Evolutionary conservation across 1,140 invertebrate species (phyloP).

Genomic region (Amyelois transitella): DNA sequence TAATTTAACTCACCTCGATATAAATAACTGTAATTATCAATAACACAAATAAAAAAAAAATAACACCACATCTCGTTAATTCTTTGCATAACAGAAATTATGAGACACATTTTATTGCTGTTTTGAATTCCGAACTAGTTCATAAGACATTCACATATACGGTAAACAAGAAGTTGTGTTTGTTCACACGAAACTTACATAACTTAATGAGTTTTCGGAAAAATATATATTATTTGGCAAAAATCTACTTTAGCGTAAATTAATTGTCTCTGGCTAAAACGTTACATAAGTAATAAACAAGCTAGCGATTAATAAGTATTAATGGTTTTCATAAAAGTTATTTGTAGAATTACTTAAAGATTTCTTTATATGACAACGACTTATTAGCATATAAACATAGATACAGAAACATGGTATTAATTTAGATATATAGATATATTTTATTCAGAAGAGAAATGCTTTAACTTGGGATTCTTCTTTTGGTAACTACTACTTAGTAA

Average conservation of each 20-base stretch:
- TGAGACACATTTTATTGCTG: background rate
- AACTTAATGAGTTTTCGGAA: background rate
- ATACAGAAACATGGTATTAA: no score
- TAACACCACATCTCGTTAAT: background rate
- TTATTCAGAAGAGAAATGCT: no score
- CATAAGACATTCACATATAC: background rate
- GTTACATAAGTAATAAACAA: background rate
- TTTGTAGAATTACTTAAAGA: no score
- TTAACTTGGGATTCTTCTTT: no score
- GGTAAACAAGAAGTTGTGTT: background rate
- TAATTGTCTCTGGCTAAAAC: background rate
- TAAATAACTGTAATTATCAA: no score
- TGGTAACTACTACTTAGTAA: no score
- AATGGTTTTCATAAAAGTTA: no score
- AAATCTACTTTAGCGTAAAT: background rate
- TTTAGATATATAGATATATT: no score
- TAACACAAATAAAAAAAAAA: background rate
- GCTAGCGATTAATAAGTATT: background rate
- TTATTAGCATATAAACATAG: no score
- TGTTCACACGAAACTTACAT: background rate
- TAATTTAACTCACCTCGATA: no score
- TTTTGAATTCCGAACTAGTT: background rate
- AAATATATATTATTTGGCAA: background rate
- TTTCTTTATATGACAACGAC: no score
- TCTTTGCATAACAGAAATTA: background rate